Base-by-base conservation (phyloP, 2,888 invertebrate genomes). In the Ecdyonurus torrentis region DNA sequence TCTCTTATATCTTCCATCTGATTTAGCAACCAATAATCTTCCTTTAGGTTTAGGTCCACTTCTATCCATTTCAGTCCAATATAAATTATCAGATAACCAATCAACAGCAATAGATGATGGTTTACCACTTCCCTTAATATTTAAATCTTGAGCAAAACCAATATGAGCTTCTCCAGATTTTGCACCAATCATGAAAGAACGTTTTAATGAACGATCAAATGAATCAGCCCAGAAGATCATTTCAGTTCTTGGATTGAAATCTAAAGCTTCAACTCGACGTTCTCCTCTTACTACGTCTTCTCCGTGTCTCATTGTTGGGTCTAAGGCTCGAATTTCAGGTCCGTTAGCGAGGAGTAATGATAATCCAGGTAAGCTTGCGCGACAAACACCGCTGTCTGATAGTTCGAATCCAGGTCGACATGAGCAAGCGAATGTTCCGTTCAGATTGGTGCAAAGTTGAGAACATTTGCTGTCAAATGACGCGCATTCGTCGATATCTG, bases 181-280 rank as follows among this genome's bases (percentile, higher is more conserved):
- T 0, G 89, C 91, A 68, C 88, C 84, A 1, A 94, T 82, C 84
- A 96, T 89, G 73, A 88, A 91, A 0, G 95, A 93, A 0, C 97
- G 81, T 73, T 92, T 92, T 67, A 97, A 92, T 1, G 89, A 89
- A 72, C 89, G 87, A 65, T 91, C 89, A 70, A 89, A 88, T 67
- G 89, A 89, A 73, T 98, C 97, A 0, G 93, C 91, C 96, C 98
- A 99, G 78, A 92, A 98, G 63, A 98, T 78, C 72, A 93, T 89
- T 72, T 92, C 89, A 23, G 80, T 77, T 64, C 80, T 81, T 0
- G 91, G 87, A 74, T 96, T 90, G 70, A 90, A 91, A 74, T 97
- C 98, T 61, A 99, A 77, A 0, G 93, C 90, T 70, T 93, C 89
- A 63, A 98, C 89, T 61, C 94, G 83, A 73, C 90, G 90, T 72